Percentiles rank a stretch among this genome's conserved stretches.
Conservation (phyloP, 2,113 vertebrate species). For the Osmerus mordax region DNA sequence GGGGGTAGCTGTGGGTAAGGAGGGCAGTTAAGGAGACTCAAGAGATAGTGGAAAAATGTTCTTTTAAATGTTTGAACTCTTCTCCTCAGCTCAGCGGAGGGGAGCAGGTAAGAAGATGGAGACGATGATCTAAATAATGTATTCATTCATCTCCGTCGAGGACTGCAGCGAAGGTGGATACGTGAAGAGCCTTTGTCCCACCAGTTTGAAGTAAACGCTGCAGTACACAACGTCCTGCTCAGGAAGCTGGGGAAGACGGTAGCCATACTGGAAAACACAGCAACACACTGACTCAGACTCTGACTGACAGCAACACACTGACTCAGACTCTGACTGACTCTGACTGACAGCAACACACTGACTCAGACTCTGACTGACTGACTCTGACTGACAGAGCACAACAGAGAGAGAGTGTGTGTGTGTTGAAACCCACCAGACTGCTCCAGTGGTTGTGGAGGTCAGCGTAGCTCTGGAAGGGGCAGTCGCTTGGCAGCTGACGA, state of each 20-base stretch:
- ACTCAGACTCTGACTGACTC: too few relatives aligned
- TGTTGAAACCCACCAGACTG: slow-evolving; percentile 69
- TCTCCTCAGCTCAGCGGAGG: background rate
- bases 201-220: slow-evolving; percentile 82
- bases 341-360: too few relatives aligned
- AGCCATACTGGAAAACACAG: slow-evolving; percentile 81
- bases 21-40: background rate
- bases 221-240: slow-evolving; percentile 73
- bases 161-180: slow-evolving; percentile 70
- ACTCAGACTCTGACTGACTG: too few relatives aligned
- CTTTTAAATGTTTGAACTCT: too few relatives aligned
- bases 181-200: slow-evolving; percentile 80
- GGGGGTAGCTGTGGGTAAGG: slow-evolving; percentile 73
- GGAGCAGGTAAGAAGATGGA: background rate
- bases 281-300: slow-evolving; percentile 9
- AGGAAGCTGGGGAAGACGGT: slow-evolving; percentile 76
- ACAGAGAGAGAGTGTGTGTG: background rate
- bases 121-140: background rate
- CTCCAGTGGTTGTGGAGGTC: slow-evolving; percentile 85
- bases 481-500: slow-evolving; percentile 69
- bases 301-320: too few relatives aligned
- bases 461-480: slow-evolving; percentile 78
- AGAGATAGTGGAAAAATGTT: too few relatives aligned
- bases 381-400: background rate
- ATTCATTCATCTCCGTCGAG: too few relatives aligned